Conservation (phyloP, 2,797 vertebrate species). For the Limosa lapponica region DNA sequence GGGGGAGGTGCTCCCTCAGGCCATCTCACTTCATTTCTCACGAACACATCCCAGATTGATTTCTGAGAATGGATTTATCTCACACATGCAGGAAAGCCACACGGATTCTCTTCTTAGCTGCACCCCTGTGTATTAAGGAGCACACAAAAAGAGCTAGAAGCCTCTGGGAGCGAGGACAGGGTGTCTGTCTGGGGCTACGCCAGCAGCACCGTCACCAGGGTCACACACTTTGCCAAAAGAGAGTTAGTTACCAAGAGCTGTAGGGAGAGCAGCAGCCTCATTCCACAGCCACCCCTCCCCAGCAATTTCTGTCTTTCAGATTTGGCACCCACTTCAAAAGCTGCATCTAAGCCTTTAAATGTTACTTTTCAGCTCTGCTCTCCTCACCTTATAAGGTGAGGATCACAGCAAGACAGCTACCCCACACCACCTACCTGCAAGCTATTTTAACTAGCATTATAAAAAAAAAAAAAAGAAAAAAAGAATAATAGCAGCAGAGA, state of each 20-base stretch:
- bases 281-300: neutral
- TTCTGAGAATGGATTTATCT: neutral
- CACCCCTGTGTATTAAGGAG: neutral
- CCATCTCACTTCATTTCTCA: neutral
- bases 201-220: neutral
- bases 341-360: rapidly evolving
- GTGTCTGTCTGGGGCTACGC: rapidly evolving
- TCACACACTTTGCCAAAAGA: neutral
- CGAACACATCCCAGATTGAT: rapidly evolving
- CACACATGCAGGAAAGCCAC: neutral
- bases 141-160: rapidly evolving
- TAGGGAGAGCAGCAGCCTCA: neutral
- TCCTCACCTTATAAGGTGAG: neutral
- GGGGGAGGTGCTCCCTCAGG: neutral
- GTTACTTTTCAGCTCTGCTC: neutral
- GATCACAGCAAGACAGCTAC: neutral
- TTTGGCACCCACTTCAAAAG: neutral
- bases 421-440: neutral
- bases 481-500: neutral
- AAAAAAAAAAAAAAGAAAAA: neutral
- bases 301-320: neutral
- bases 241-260: neutral
- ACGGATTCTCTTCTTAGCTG: neutral
- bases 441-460: neutral
- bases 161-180: neutral